A percentile compares a stretch with the other conserved stretches of the same genome.
These are phyloP conservation scores for Synaphobranchus kaupii DNA, from an alignment of 2,797 vertebrate genomes.

Conservation along the genomic window DNA sequence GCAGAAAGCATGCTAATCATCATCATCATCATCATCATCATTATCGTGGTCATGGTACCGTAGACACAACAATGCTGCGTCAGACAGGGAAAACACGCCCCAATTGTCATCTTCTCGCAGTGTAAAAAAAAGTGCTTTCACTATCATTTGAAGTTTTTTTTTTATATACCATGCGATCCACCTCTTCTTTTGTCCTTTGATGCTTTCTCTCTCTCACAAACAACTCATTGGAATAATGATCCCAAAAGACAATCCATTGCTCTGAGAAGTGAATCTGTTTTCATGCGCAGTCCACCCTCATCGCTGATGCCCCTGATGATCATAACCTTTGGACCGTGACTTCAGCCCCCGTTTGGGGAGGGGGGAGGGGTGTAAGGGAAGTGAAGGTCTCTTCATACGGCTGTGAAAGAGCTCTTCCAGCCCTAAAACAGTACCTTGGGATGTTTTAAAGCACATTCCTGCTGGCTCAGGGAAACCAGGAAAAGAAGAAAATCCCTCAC, in stretches of 20 bases:
- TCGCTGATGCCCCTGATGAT: neutral
- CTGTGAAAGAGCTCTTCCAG: conserved; percentile 40
- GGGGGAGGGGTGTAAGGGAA: neutral
- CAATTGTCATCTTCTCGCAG: neutral
- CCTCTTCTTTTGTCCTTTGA: neutral
- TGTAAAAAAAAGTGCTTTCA: neutral
- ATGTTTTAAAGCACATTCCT: conserved; percentile 33
- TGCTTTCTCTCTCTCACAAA: neutral
- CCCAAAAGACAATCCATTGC: neutral
- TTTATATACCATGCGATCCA: neutral
- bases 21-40: neutral
- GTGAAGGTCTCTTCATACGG: neutral
- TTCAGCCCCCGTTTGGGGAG: neutral
- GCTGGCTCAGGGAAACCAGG: conserved; percentile 15
- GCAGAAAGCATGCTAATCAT: neutral
- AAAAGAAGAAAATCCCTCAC: conserved; percentile 36
- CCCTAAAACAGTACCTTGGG: conserved; percentile 30
- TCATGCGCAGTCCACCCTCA: neutral
- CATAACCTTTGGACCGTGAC: neutral
- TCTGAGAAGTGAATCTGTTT: neutral
- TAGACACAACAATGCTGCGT: neutral
- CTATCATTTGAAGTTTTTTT: neutral
- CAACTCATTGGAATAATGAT: neutral
- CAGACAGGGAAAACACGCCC: neutral
- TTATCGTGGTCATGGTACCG: neutral